Evolutionary conservation across 2,113 vertebrate species (phyloP), one percentile per base, ranked within the genome.

Genomic region (Pelobates fuscus): DNA sequence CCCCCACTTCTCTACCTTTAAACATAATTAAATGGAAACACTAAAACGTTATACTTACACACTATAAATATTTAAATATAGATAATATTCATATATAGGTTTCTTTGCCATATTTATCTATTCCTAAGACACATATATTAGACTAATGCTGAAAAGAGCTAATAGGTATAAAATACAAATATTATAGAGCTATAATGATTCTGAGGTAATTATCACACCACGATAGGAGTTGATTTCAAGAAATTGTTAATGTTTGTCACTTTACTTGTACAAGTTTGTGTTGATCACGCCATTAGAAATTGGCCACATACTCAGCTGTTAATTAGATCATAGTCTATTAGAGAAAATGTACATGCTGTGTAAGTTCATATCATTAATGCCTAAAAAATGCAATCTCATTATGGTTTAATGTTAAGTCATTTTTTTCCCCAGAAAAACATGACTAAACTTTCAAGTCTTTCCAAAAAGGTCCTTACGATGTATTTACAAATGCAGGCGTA

Each of bases 331-430:
- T 29, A 77, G 73, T 77, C 73, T 68, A 77, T 77, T 77, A 77
- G 73, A 46, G 65, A 44, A 58, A 77, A 77, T 77, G 73, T 68
- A 77, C 73, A 68, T 52, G 55, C 73, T 77, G 73, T 49, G 73
- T 61, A 60, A 77, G 73, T 77, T 77, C 61, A 61, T 77, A 68
- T 77, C 73, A 77, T 77, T 77, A 77, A 77, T 77, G 73, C 65
- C 46, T 77, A 77, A 77, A 77, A 77, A 77, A 77, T 77, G 73
- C 73, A 77, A 61, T 72, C 70, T 72, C 70, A 72, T 72, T 63
- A 63, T 63, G 70, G 43, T 72, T 72, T 72, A 52, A 77, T 52
- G 65, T 77, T 68, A 49, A 77, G 73, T 68, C 73, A 77, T 77
- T 57, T 77, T 76, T 77, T 77, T 20, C 41, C 15, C 18, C 24